Evolutionary conservation across 2,888 invertebrate species (phyloP), one percentile per base, ranked within the genome.

Genomic region (Drosophila trichaetosa): DNA sequence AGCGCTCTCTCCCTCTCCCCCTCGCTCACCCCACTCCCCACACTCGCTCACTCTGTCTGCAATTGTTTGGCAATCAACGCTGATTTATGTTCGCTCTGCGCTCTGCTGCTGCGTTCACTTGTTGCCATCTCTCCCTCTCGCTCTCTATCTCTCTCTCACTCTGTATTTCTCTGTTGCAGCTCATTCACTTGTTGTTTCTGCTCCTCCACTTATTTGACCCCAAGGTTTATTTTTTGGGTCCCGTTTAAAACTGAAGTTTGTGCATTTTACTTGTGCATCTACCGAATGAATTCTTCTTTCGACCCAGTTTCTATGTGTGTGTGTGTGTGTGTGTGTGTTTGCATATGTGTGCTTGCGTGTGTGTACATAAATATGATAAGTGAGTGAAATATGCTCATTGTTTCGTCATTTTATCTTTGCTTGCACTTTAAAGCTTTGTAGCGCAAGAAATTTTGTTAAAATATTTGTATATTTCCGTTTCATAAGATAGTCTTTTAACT

Each of bases 11-110:
- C 27, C 6, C 6, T 29, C 33, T 4, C 27, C 13, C 21, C 18
- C 34, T 5, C 33, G 8, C 21, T 24, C 46, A 8, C 1, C 16
- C 24, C 24, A 24, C 40, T 27, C 11, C 33, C 11, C 13, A 6
- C 8, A 7, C 29, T 36, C 60, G 16, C 24, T n/a, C 42, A 10
- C 4, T 21, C 49, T 16, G 16, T 18, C 46, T 40, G 60, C 87
- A 61, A 90, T 87, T 87, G 90, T 87, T 87, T 87, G 82, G 82
- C 87, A 87, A 90, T 87, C 87, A 87, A 70, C 88, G 85, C 72
- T 87, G 90, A 87, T 87, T 87, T 90, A 85, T 79, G 79, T 60
- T 67, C 73, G 68, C 57, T 72, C 51, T 60, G 64, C 51, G 10
- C 31, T 42, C 1, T 51, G 51, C n/a, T 21, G 24, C 27, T 63